Percentiles rank a stretch among this genome's conserved stretches.
phyloP scores from a whole-genome alignment of 2,888 invertebrate genomes.

The Criorhina ranunculi region DNA sequence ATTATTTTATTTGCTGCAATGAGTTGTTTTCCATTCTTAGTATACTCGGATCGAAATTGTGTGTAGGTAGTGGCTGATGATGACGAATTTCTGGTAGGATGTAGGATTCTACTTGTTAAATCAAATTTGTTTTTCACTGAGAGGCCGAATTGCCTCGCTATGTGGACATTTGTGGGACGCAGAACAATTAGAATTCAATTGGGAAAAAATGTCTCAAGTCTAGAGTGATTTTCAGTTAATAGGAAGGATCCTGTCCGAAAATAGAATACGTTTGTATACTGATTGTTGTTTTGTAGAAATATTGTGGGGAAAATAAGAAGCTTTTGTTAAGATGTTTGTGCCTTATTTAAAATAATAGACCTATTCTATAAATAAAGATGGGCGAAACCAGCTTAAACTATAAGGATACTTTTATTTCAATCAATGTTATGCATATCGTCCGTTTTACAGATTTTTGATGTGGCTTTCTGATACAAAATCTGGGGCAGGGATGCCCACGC shows the following conservation, averaged over 20 bases:
- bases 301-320: too few relatives aligned
- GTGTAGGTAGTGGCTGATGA: not conserved
- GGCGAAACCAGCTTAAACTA: too few relatives aligned
- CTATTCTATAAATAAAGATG: too few relatives aligned
- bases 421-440: too few relatives aligned
- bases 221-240: not conserved
- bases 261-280: not conserved
- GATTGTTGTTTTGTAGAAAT: too few relatives aligned
- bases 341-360: too few relatives aligned
- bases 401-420: too few relatives aligned
- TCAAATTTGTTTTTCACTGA: not conserved
- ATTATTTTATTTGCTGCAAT: constrained; percentile 17
- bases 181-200: not conserved
- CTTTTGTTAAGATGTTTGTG: too few relatives aligned
- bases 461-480: too few relatives aligned
- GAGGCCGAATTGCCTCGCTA: not conserved
- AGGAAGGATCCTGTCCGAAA: not conserved
- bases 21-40: constrained; percentile 4
- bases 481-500: too few relatives aligned
- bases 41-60: not conserved
- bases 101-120: not conserved
- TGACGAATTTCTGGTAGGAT: not conserved
- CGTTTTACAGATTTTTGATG: too few relatives aligned
- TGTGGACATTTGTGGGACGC: constrained; percentile 5
- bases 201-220: not conserved